A percentile compares a stretch with the other conserved stretches of the same genome.
These are phyloP conservation scores for Amazona vittata DNA, from an alignment of 2,113 vertebrate genomes.

Conservation along the genomic window DNA sequence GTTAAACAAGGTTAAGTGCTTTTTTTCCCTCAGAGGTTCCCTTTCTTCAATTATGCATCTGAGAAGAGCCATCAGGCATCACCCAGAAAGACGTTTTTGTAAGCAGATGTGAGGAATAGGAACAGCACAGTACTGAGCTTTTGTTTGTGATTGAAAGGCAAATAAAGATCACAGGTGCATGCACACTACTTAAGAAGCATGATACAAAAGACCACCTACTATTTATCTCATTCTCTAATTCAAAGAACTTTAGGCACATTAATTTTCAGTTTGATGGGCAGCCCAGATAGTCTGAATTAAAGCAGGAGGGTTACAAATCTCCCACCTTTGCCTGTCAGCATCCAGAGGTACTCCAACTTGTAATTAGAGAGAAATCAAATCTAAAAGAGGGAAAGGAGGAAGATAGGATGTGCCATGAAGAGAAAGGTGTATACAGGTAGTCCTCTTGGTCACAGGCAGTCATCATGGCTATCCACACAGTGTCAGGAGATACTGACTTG, in stretches of 20 bases:
- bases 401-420: not conserved
- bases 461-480: not conserved
- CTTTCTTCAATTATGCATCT: conserved; percentile 2
- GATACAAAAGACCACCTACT: not conserved
- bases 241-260: not conserved
- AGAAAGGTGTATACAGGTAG: not conserved
- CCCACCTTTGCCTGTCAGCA: not conserved
- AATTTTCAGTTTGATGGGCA: not conserved
- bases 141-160: not conserved
- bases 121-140: not conserved
- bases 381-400: not conserved
- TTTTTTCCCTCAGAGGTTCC: conserved; percentile 2
- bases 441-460: not conserved
- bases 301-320: not conserved
- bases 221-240: not conserved
- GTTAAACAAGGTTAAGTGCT: conserved; percentile 3
- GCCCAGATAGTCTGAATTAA: not conserved
- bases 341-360: not conserved
- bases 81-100: not conserved
- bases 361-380: not conserved
- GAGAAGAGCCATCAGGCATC: not conserved
- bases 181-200: not conserved
- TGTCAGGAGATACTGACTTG: not conserved
- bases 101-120: not conserved
- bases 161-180: not conserved